Conservation (phyloP, 2,113 vertebrate genomes). For the Phyllostomus hastatus region DNA sequence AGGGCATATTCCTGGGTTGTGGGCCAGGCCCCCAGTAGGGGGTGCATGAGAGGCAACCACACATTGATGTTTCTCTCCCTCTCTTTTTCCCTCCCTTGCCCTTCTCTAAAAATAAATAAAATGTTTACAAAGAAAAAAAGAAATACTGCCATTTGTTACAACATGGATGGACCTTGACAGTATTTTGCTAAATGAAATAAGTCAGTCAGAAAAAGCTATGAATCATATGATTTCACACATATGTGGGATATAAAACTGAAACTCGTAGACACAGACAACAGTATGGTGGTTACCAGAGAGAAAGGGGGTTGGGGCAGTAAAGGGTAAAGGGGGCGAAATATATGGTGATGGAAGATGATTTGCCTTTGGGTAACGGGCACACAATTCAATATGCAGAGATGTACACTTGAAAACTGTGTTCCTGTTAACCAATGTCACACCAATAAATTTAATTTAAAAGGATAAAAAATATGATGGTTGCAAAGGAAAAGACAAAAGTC, state of each 20-base stretch:
- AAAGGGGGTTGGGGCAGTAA: background rate
- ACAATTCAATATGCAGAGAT: background rate
- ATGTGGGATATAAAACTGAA: background rate
- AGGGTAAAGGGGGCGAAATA: background rate
- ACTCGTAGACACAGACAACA: background rate
- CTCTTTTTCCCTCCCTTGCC: too few relatives aligned
- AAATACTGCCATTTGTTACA: background rate
- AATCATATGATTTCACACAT: background rate
- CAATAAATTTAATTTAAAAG: background rate
- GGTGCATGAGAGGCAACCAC: too few relatives aligned
- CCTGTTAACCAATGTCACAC: background rate
- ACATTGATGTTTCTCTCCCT: too few relatives aligned
- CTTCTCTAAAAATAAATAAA: too few relatives aligned
- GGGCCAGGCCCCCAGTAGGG: too few relatives aligned
- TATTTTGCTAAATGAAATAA: background rate
- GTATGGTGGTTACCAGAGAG: background rate
- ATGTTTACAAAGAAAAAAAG: too few relatives aligned
- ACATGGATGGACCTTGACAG: background rate
- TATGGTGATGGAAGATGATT: background rate
- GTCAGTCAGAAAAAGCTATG: background rate
- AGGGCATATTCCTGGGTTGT: too few relatives aligned
- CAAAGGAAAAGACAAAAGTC: conserved; percentile 14
- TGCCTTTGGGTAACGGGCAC: background rate
- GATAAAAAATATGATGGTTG: background rate
- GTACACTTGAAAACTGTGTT: background rate